Evolutionary conservation across 2,113 vertebrate genomes (phyloP).

Genomic region (Dipodomys merriami): DNA sequence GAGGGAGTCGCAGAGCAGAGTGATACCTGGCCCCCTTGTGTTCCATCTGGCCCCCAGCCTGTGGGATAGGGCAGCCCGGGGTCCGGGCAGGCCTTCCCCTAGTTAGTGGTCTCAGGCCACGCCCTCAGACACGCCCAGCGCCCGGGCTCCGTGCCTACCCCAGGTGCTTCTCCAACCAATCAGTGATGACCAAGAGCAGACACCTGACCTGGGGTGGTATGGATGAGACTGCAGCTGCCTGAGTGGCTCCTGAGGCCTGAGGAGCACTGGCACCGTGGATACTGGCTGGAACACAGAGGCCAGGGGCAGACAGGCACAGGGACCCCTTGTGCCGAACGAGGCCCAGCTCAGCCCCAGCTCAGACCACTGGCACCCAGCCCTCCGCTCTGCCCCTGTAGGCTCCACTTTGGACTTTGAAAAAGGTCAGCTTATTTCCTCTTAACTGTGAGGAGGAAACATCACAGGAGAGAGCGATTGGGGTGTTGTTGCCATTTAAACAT

Average conservation of each 20-base stretch:
- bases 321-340: too few relatives aligned
- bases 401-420: background rate
- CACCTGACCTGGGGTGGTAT: too few relatives aligned
- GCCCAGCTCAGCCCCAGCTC: too few relatives aligned
- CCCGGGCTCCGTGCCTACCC: too few relatives aligned
- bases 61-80: background rate
- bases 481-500: too few relatives aligned
- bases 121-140: too few relatives aligned
- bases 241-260: background rate
- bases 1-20: too few relatives aligned
- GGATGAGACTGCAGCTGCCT: too few relatives aligned
- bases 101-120: too few relatives aligned
- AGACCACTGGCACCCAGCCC: background rate
- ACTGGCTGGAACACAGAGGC: background rate
- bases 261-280: too few relatives aligned
- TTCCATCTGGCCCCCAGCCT: too few relatives aligned
- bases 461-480: rapidly evolving
- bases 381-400: background rate
- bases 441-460: rapidly evolving
- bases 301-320: rapidly evolving
- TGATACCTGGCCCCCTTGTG: rapidly evolving
- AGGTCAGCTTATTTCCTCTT: background rate
- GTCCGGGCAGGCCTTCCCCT: too few relatives aligned
- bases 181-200: background rate
- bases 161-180: background rate